Evolutionary conservation across 2,888 invertebrate genomes (phyloP), one percentile per base, ranked within the genome.

Genomic region (Drosophila dives): DNA sequence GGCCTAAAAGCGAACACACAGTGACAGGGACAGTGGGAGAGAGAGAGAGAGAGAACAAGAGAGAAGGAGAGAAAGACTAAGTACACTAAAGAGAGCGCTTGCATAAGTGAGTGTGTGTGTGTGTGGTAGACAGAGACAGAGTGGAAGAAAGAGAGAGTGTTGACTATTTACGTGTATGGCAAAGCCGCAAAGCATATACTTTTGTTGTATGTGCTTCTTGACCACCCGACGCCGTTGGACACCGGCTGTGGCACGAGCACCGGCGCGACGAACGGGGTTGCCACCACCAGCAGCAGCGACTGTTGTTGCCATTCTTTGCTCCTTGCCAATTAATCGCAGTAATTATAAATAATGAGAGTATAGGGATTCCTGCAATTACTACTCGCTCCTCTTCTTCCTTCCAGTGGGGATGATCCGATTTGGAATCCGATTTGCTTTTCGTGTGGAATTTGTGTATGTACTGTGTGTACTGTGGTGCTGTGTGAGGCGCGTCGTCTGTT

Each of bases 171-270:
- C 93, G 90, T 93, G 93, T 82, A 93, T 93, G 75, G 92, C 93
- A 82, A 93, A 92, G 76, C 93, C 93, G 90, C 93, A 93, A 81
- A 93, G 87, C 88, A 93, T 91, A 82, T 93, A 93, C 86, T 93
- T 93, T 82, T 93, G 93, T 86, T 93, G 93, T 67, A 93, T 92
- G 83, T 93, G 93, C 77, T 93, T 93, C 77, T 93, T 93, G 74
- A 93, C 89, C 65, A 93, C 91, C 23, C 92, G 91, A 49, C 92
- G 90, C 20, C 92, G 84, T 62, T 91, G 92, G 20, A 92, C 91
- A 8, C 92, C 92, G 61, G 92, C 90, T 50, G 92, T 92, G 48
- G 92, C 91, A 0, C 92, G 91, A 51, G 92, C 88, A n/a, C 91
- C 83, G 40, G 90, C 70, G 1, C 91, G 86, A 32, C 91, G 83